Evolutionary conservation across 2,797 vertebrate genomes (phyloP).

Genomic region (Propithecus perrieri): DNA sequence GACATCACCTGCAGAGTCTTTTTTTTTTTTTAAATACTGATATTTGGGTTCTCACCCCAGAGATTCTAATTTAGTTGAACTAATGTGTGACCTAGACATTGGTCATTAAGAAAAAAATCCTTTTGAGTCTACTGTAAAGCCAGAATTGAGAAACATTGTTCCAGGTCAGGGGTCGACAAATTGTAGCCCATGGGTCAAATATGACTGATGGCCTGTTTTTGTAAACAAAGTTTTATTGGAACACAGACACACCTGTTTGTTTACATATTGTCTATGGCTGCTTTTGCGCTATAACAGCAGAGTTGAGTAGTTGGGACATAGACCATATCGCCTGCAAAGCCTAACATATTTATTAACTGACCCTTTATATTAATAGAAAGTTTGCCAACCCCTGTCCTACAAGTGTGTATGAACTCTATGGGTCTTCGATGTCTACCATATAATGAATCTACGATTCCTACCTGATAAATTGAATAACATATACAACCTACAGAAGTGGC

Average conservation of each 20-base stretch:
- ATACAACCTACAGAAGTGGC: background rate
- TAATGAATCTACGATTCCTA: background rate
- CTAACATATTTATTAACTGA: background rate
- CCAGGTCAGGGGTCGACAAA: background rate
- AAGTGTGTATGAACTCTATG: background rate
- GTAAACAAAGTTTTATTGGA: background rate
- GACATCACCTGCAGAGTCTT: background rate
- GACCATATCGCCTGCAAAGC: background rate
- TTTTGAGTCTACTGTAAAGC: background rate
- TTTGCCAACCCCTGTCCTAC: background rate
- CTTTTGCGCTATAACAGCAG: background rate
- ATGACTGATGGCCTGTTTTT: background rate
- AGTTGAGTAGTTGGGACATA: background rate
- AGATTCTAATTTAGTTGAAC: conserved; percentile 13
- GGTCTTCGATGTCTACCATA: background rate
- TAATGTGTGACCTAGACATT: background rate
- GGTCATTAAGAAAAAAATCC: background rate
- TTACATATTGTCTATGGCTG: background rate
- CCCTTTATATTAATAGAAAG: background rate
- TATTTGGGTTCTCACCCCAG: background rate
- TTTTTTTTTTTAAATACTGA: background rate
- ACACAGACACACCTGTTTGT: background rate
- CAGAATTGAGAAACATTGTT: background rate
- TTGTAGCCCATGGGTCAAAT: background rate
- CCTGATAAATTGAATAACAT: background rate